Conservation (phyloP, 2,797 vertebrate genomes). For the Rhinoraja longicauda region DNA sequence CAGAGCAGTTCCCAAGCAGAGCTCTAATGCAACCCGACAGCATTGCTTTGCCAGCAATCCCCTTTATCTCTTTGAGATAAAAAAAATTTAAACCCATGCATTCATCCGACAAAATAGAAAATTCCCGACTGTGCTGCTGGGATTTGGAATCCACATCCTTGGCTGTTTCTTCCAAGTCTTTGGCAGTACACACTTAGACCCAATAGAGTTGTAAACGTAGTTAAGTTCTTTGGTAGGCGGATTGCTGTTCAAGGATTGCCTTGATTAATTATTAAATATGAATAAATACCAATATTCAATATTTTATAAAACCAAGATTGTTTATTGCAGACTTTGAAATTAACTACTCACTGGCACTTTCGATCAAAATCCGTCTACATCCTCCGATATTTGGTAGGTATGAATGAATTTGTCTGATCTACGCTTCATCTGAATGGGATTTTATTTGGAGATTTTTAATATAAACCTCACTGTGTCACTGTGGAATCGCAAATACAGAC, state of each 20-base stretch:
- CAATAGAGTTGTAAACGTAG: not conserved
- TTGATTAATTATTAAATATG: constrained; percentile 13
- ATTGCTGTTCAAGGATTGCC: not conserved
- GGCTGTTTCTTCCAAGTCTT: too few relatives aligned
- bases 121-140: too few relatives aligned
- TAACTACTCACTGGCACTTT: not conserved
- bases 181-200: too few relatives aligned
- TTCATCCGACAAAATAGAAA: too few relatives aligned
- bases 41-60: not conserved
- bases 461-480: not conserved
- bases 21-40: too few relatives aligned
- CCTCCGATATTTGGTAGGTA: not conserved
- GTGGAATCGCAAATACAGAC: not conserved
- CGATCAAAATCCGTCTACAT: not conserved
- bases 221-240: not conserved
- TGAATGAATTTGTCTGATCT: not conserved
- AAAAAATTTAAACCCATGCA: too few relatives aligned
- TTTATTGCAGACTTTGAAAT: not conserved
- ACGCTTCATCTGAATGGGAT: not conserved
- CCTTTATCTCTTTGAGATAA: not conserved
- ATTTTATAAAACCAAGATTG: constrained; percentile 4
- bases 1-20: too few relatives aligned
- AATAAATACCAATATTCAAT: constrained; percentile 15
- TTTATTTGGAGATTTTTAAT: not conserved
- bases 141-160: too few relatives aligned